Evolutionary conservation across 53 echinoderm and acorn worm species (phyloP).

Genomic region (Holothuria leucospilota): DNA sequence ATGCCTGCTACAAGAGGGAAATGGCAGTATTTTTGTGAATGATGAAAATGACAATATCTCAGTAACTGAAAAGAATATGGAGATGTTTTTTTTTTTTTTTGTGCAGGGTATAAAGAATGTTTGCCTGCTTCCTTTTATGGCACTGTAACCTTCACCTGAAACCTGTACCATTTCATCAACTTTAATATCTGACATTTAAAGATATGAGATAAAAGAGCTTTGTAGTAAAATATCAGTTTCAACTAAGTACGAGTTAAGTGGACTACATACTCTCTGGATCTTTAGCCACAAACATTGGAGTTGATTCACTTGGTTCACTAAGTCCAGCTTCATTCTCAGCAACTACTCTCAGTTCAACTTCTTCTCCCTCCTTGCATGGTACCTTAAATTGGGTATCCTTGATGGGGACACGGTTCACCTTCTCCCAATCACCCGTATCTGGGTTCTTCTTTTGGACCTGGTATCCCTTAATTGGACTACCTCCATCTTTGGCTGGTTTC

Average conservation of each 20-base stretch:
- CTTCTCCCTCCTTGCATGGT: conserved; percentile 77
- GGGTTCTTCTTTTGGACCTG: conserved; percentile 93
- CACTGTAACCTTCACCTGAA: no score
- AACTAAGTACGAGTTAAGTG: neutral
- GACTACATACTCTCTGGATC: conserved; percentile 92
- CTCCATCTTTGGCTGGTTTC: conserved; percentile 86
- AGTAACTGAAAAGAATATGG: no score
- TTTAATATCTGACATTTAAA: no score
- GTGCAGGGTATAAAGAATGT: no score
- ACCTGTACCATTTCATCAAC: no score
- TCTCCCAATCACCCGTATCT: conserved; percentile 86
- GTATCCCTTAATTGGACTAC: conserved; percentile 89
- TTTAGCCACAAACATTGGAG: conserved; percentile 81
- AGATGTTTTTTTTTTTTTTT: no score
- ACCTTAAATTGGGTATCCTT: conserved; percentile 81
- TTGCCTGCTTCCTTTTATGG: no score
- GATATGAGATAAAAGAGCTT: no score
- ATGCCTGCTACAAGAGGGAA: no score
- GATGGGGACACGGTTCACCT: conserved; percentile 86
- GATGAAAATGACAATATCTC: no score
- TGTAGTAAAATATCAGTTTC: no score
- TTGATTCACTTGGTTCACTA: conserved; percentile 82
- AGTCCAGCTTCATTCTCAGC: conserved; percentile 96
- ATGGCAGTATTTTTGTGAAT: no score
- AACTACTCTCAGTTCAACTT: conserved; percentile 81